Percentiles rank a stretch among this genome's conserved stretches.
Conservation (phyloP, 1,140 invertebrate species). For the Linepithema humile region DNA sequence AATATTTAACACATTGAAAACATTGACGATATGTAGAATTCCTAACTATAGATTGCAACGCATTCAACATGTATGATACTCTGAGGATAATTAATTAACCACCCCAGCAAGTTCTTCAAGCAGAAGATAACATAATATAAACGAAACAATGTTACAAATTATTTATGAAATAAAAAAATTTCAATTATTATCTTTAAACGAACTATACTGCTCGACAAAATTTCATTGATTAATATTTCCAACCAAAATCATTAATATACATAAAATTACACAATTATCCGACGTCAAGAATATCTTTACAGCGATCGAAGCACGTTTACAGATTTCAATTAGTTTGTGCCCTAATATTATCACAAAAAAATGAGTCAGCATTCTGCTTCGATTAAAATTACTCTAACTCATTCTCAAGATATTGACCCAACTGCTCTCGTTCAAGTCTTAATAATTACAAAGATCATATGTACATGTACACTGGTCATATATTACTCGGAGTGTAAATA, state of each 20-base stretch:
- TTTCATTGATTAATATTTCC: conserved; percentile 7
- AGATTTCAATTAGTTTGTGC: conserved; percentile 66
- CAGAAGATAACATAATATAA: no score
- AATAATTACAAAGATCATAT: conserved; percentile 46
- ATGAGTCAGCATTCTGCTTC: conserved; percentile 47
- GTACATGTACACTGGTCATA: conserved; percentile 44
- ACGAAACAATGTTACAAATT: no score
- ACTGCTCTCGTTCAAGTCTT: conserved; percentile 43
- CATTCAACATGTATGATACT: not conserved
- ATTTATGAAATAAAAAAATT: no score
- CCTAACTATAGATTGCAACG: no score
- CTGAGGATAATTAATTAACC: conserved; percentile 18
- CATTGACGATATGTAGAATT: not conserved
- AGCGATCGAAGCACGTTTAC: conserved; percentile 55
- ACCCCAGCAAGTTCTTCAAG: no score
- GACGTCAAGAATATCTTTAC: conserved; percentile 16
- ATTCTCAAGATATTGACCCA: conserved; percentile 14
- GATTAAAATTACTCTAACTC: conserved; percentile 4
- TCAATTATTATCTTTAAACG: no score
- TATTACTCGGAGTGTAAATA: conserved; percentile 52
- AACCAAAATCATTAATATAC: not conserved
- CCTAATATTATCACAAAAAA: conserved; percentile 70
- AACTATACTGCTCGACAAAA: no score
- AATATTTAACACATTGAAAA: conserved; percentile 10
- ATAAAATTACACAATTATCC: not conserved